These are phyloP conservation scores for Panulirus ornatus DNA, from an alignment of 1,140 invertebrate species.

Conservation along the genomic window DNA sequence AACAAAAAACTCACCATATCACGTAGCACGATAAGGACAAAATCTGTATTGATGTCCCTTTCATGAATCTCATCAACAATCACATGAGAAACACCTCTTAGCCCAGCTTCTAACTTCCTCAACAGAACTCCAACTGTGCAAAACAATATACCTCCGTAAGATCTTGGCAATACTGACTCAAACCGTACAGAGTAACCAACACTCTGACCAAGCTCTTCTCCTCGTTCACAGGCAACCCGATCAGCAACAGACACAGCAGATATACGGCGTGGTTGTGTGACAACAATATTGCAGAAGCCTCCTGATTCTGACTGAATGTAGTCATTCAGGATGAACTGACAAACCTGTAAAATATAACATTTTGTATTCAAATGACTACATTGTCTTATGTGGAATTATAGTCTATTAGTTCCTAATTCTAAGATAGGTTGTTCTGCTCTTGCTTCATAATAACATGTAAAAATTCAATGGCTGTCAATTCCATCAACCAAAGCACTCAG, in stretches of 20 bases:
- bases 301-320: conserved; percentile 92
- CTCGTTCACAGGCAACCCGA: conserved; percentile 91
- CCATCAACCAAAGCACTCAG: too few species aligned
- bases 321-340: conserved; percentile 97
- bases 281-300: conserved; percentile 90
- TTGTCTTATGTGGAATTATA: not conserved
- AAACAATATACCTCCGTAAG: conserved; percentile 95
- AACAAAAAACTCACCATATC: conserved; percentile 87
- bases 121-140: conserved; percentile 96
- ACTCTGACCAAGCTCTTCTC: conserved; percentile 89
- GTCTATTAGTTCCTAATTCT: not conserved
- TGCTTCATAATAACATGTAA: too few species aligned
- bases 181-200: conserved; percentile 90
- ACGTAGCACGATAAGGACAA: conserved; percentile 93
- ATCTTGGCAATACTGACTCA: conserved; percentile 91
- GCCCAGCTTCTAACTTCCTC: conserved; percentile 91
- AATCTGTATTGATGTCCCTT: conserved; percentile 97
- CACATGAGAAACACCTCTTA: conserved; percentile 93
- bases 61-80: conserved; percentile 99
- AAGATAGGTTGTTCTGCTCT: too few species aligned
- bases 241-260: conserved; percentile 96
- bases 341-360: conserved; percentile 84
- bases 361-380: too few species aligned
- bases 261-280: conserved; percentile 96
- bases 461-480: too few species aligned